Evolutionary conservation across 2,113 vertebrate species (phyloP).

Genomic region (Philantomba maxwellii): DNA sequence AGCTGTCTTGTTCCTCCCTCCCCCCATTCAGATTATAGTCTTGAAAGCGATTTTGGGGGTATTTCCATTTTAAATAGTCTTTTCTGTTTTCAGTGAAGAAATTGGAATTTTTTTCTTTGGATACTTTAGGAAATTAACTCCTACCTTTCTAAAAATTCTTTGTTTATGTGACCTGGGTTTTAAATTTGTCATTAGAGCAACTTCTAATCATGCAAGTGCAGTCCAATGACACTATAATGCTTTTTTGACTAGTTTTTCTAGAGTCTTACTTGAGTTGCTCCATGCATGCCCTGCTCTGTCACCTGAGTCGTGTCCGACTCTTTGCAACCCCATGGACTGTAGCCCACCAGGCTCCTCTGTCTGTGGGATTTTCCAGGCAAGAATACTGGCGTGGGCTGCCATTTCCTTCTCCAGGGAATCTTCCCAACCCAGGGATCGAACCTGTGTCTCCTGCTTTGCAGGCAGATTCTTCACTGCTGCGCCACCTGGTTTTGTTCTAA

Average conservation of each 20-base stretch:
- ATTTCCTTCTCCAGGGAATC: too few relatives aligned
- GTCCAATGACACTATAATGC: not conserved
- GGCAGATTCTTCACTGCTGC: not conserved
- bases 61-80: not conserved
- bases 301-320: not conserved
- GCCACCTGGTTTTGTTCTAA: not conserved
- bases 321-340: too few relatives aligned
- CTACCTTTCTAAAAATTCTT: not conserved
- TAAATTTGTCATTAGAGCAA: not conserved
- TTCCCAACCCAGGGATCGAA: not conserved
- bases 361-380: too few relatives aligned
- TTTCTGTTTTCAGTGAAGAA: not conserved
- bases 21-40: not conserved
- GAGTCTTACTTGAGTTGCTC: not conserved
- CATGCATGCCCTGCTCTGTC: not conserved
- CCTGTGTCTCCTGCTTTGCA: not conserved
- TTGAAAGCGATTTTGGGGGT: not conserved
- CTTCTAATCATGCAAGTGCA: not conserved
- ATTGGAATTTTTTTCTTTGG: not conserved
- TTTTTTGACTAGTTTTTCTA: not conserved
- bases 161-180: not conserved
- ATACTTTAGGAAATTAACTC: not conserved
- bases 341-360: too few relatives aligned
- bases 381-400: too few relatives aligned
- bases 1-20: not conserved